Evolutionary conservation across 2,888 invertebrate genomes (phyloP), one percentile per base, ranked within the genome.

Genomic region (Hydroisotoma schaefferi): DNA sequence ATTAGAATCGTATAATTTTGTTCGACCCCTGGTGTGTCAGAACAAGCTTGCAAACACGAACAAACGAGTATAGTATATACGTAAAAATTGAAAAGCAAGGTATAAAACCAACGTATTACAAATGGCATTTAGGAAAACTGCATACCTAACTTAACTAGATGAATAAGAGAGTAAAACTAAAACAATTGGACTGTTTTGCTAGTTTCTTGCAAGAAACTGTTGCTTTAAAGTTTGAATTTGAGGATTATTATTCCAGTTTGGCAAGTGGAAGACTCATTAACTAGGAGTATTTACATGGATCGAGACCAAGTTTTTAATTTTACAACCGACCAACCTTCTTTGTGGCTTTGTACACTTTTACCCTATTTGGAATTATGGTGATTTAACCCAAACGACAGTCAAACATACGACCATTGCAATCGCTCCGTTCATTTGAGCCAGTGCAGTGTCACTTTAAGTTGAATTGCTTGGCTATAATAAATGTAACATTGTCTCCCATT

Each of bases 241-340:
- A 15, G 20, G 20, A 40, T 54, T 53, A 63, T 60, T 60, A 63
- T 61, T 66, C 63, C 63, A 63, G 63, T 63, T 63, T 66, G 55
- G 63, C 63, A 58, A 66, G 59, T 65, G 58, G 49, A 65, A 54
- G 59, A 59, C 57, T 61, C 25, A 40, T 40, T 40, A 40, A 40
- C 40, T 40, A 20, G 15, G 5, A 15, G n/a, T 5, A 40, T 40
- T 40, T 40, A 15, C 40, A 40, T 40, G 20, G 15, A 18, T 20
- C 15, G 20, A 40, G 40, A 20, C n/a, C n/a, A n/a, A n/a, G n/a
- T n/a, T n/a, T n/a, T n/a, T n/a, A n/a, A n/a, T n/a, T n/a, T n/a
- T n/a, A n/a, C n/a, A n/a, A n/a, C n/a, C n/a, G n/a, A n/a, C 20
- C 40, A 18, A 5, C 40, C 5, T 40, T 40, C 8, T 27, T 25